Percentiles rank a stretch among this genome's conserved stretches.
phyloP scores from a whole-genome alignment of 2,113 vertebrate species.

The Neodon shergylaensis region DNA sequence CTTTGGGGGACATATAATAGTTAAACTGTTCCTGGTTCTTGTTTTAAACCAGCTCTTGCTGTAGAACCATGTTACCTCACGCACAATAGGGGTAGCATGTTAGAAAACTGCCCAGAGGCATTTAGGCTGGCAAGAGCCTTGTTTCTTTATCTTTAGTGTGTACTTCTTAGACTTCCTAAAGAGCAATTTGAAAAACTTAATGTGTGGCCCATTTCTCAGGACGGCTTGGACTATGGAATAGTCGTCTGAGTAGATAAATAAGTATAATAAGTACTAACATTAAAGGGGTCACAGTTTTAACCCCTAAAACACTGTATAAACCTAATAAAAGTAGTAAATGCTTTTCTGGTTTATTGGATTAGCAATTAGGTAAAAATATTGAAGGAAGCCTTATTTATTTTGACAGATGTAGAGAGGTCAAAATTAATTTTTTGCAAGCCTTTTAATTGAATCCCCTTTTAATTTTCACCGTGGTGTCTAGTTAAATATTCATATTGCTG shows the following conservation, averaged over 20 bases:
- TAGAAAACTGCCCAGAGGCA: background rate
- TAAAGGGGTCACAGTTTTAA: slow-evolving; percentile 82
- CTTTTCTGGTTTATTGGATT: slow-evolving; percentile 80
- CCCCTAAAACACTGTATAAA: slow-evolving; percentile 79
- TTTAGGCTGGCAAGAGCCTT: background rate
- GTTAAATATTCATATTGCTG: slow-evolving; percentile 89
- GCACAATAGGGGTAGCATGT: background rate
- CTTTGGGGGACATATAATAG: background rate
- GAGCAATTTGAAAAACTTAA: background rate
- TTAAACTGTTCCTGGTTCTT: background rate
- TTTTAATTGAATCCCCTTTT: slow-evolving; percentile 89
- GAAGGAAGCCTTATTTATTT: slow-evolving; percentile 89
- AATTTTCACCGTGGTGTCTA: slow-evolving; percentile 87
- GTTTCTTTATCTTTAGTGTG: slow-evolving; percentile 15
- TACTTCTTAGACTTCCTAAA: slow-evolving; percentile 23
- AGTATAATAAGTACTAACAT: slow-evolving; percentile 75
- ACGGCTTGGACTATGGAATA: background rate
- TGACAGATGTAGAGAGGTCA: slow-evolving; percentile 88
- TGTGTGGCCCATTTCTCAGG: background rate
- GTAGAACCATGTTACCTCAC: background rate
- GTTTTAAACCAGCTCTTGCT: background rate
- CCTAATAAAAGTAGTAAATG: slow-evolving; percentile 86
- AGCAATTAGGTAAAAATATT: slow-evolving; percentile 83
- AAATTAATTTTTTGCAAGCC: slow-evolving; percentile 88
- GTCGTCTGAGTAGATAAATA: slow-evolving; percentile 59